phyloP scores from a whole-genome alignment of 2,797 vertebrate genomes.

The Acropternis orthonyx region DNA sequence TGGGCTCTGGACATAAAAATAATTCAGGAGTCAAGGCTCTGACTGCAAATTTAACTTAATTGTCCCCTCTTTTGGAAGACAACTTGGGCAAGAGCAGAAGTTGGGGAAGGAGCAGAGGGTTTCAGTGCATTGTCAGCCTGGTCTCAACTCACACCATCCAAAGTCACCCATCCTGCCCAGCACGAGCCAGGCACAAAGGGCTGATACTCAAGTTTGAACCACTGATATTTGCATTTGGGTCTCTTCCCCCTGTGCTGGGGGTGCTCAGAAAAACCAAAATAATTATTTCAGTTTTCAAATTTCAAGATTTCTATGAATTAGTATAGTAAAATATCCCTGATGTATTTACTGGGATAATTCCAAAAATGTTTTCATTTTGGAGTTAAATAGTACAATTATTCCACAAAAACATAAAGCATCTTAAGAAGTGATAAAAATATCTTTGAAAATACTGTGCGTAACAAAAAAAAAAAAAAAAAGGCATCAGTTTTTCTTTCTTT shows the following conservation, averaged over 20 bases:
- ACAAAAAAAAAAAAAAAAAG: neutral
- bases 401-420: neutral
- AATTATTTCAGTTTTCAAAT: neutral
- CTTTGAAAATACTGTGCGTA: neutral
- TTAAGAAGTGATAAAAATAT: neutral
- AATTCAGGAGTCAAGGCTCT: too few species aligned
- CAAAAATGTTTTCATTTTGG: neutral
- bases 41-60: neutral
- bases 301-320: too few species aligned
- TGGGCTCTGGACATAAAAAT: neutral
- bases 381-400: accelerated
- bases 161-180: neutral
- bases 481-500: neutral
- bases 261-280: neutral
- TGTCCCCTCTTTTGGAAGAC: neutral
- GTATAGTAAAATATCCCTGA: accelerated
- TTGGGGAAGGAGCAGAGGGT: neutral
- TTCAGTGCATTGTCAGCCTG: neutral
- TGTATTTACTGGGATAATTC: neutral
- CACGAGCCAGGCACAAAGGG: accelerated
- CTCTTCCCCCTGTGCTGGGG: too few species aligned
- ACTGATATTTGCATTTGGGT: accelerated
- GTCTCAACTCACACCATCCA: neutral
- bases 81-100: neutral
- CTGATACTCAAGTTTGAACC: accelerated